These are phyloP conservation scores for Lordiphosa fenestrarum DNA, from an alignment of 2,888 invertebrate genomes.

Conservation along the genomic window DNA sequence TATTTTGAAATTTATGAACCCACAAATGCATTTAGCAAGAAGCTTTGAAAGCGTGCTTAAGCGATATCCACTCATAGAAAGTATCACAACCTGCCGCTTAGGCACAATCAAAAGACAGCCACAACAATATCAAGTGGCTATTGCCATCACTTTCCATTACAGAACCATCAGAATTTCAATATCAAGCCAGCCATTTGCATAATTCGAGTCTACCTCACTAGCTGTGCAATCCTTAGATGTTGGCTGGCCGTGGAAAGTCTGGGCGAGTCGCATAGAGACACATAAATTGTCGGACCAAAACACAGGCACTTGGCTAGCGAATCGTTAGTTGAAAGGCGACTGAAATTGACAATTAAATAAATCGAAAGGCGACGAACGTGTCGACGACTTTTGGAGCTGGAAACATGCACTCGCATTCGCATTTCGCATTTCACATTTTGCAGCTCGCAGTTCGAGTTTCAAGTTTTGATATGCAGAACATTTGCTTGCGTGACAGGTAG, in stretches of 20 bases:
- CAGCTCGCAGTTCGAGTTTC: conserved; percentile 26
- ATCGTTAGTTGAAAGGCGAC: conserved; percentile 66
- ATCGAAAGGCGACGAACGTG: conserved; percentile 52
- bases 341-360: conserved; percentile 67
- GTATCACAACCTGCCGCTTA: too few relatives aligned
- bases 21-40: too few relatives aligned
- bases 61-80: too few relatives aligned
- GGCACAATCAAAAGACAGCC: too few relatives aligned
- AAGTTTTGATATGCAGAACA: conserved; percentile 63
- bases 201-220: conserved; percentile 17
- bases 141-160: conserved; percentile 40
- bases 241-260: conserved; percentile 30
- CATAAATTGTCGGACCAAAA: conserved; percentile 52
- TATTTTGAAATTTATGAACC: too few relatives aligned
- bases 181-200: conserved; percentile 31
- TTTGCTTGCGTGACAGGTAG: conserved; percentile 35
- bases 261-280: conserved; percentile 34
- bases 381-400: conserved; percentile 11
- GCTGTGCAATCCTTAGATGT: not conserved
- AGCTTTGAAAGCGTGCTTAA: too few relatives aligned
- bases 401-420: conserved; percentile 29
- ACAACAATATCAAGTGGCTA: conserved; percentile 36
- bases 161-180: conserved; percentile 40
- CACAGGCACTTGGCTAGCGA: conserved; percentile 54
- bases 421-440: conserved; percentile 7